phyloP scores from a whole-genome alignment of 1,140 invertebrate species.

The Drosophila bipectinata region DNA sequence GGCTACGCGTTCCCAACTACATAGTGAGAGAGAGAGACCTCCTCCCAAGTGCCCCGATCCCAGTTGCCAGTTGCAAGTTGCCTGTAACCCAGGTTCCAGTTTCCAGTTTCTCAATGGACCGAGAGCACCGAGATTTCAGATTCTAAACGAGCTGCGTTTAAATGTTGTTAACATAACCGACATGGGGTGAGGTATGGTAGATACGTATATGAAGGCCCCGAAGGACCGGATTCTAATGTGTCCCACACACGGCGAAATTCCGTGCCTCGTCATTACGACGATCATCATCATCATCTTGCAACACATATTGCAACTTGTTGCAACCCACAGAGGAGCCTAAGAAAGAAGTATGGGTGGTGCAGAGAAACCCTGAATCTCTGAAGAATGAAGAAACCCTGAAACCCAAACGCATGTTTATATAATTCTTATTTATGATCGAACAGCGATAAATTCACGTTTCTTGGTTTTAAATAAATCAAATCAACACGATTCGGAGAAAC shows the following conservation, averaged over 20 bases:
- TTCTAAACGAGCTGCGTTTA: constrained; percentile 81
- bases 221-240: constrained; percentile 71
- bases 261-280: constrained; percentile 6
- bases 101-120: constrained; percentile 37
- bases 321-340: constrained; percentile 12
- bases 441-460: constrained; percentile 68
- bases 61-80: not conserved
- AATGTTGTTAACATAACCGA: constrained; percentile 76
- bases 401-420: constrained; percentile 77
- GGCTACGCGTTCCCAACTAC: not conserved
- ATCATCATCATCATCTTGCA: constrained; percentile 10
- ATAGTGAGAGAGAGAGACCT: not conserved
- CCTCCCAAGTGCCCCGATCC: constrained; percentile 2
- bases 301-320: constrained; percentile 43
- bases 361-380: not conserved
- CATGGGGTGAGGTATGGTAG: constrained; percentile 3
- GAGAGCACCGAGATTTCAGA: constrained; percentile 41
- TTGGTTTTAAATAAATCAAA: constrained; percentile 78
- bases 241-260: constrained; percentile 72
- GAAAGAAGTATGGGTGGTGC: constrained; percentile 63
- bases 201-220: not conserved
- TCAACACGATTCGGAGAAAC: constrained; percentile 82
- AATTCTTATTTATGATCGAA: constrained; percentile 82
- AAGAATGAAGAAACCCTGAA: not conserved
- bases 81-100: constrained; percentile 3